Evolutionary conservation across 2,797 vertebrate species (phyloP), one percentile per base, ranked within the genome.

Genomic region (Somateria mollissima): DNA sequence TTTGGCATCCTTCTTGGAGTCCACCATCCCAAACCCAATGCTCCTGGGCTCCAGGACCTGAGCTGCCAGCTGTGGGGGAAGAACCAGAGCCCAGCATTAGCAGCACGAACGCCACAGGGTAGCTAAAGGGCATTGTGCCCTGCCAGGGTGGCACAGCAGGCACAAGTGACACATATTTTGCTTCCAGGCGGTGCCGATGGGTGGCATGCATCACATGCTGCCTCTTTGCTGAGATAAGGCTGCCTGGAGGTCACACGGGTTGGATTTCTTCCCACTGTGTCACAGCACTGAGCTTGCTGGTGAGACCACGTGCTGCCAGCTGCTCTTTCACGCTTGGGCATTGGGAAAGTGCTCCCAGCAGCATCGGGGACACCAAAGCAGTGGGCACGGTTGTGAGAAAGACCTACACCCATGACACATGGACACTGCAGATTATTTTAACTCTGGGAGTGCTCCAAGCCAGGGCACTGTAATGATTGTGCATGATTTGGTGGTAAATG

Each of bases 31-130:
- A 69, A 99, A 99, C 13, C 99, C 99, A 4, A 99, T 98, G 65
- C 98, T 98, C 89, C 99, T 99, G 58, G 98, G 98, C 65, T 99
- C 99, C 94, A 99, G 93, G n/a, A 99, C 98, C 96, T 99, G 99
- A 92, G 99, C 99, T 21, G 98, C 98, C 87, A 99, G 97, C 99
- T 99, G 95, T 92, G 97, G 71, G 82, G 62, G 69, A 89, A 62
- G 89, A 92, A 88, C 21, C 72, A 90, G 87, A 61, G 27, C 30
- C 28, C 53, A 65, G 5, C 1, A 2, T 96, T 75, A 96, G n/a
- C 2, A 11, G 25, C 15, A 11, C 32, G 72, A 75, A 37, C 24
- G 43, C 64, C 47, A 70, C 34, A 84, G 57, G 15, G 17, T 51
- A 53, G 66, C 54, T 82, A 79, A 87, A 91, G 80, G 77, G 21